Conservation (phyloP, 2,797 vertebrate species). For the Trachurus trachurus region DNA sequence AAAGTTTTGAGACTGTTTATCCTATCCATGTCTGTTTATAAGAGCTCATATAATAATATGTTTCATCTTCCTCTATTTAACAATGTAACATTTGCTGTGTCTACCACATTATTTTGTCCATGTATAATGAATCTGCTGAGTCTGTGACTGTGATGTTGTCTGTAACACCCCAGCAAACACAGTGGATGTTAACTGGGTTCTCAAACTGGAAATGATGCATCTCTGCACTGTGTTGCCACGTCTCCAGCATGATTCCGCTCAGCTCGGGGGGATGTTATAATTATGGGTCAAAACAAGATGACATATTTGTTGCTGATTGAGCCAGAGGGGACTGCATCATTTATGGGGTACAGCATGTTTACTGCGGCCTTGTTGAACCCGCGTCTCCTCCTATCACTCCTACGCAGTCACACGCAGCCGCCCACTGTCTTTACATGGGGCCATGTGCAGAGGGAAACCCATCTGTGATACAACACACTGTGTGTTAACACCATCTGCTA, state of each 20-base stretch:
- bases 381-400: slow-evolving; percentile 11
- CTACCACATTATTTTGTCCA: too few relatives aligned
- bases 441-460: not conserved
- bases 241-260: not conserved
- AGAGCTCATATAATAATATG: too few relatives aligned
- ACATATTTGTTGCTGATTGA: slow-evolving; percentile 13
- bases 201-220: not conserved
- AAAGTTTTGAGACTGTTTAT: too few relatives aligned
- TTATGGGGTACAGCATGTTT: slow-evolving; percentile 10
- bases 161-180: not conserved
- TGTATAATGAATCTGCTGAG: too few relatives aligned
- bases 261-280: not conserved
- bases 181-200: not conserved
- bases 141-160: not conserved
- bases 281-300: slow-evolving; percentile 7
- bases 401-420: not conserved
- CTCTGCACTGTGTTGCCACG: too few relatives aligned
- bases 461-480: not conserved
- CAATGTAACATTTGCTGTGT: too few relatives aligned
- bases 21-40: too few relatives aligned
- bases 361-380: slow-evolving; percentile 17
- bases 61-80: too few relatives aligned
- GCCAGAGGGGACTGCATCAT: slow-evolving; percentile 18
- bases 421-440: not conserved
- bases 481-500: not conserved